Evolutionary conservation across 2,113 vertebrate genomes (phyloP), one percentile per base, ranked within the genome.

Genomic region (Brachionichthys hirsutus): DNA sequence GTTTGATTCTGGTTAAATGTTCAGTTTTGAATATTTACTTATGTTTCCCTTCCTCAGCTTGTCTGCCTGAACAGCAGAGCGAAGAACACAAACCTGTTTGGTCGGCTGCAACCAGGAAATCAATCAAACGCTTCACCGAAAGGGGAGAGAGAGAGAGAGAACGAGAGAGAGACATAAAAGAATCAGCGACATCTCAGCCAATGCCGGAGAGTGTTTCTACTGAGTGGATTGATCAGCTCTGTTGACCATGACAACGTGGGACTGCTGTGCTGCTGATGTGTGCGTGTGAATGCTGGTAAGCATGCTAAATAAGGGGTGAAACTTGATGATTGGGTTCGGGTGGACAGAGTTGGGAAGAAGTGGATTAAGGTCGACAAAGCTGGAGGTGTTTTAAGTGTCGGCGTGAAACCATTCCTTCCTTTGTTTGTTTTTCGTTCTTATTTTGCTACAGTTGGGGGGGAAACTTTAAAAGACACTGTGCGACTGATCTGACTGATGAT

Each of bases 1-100:
- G 24, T 30, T 30, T 30, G 24, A 30, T 30, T 30, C 5, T 30
- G 8, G 8, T 13, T 42, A 42, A 15, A 42, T 15, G 40, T 42
- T 14, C 14, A 15, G 14, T 15, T 6, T 12, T 42, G 40, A 42
- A n/a, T 50, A 17, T 62, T 48, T 67, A 43, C 30, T 19, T 40
- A 61, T 20, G 56, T 53, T 48, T 60, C 47, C 43, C 56, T 53
- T 42, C 48, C 48, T 50, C 38, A 34, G 42, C 36, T 74, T 47
- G 44, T 51, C 62, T 62, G 48, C 22, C 67, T 59, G 50, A 77
- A 60, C 52, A 60, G 36, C 54, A 73, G 71, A 70, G 62, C 80
- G 88, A 74, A 88, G 75, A 85, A 75, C 86, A 82, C 83, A 85
- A 82, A 90, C 89, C 81, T 73, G 86, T 89, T 89, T 78, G 62